phyloP scores from a whole-genome alignment of 2,888 invertebrate genomes.

The Tiliacea citrago region DNA sequence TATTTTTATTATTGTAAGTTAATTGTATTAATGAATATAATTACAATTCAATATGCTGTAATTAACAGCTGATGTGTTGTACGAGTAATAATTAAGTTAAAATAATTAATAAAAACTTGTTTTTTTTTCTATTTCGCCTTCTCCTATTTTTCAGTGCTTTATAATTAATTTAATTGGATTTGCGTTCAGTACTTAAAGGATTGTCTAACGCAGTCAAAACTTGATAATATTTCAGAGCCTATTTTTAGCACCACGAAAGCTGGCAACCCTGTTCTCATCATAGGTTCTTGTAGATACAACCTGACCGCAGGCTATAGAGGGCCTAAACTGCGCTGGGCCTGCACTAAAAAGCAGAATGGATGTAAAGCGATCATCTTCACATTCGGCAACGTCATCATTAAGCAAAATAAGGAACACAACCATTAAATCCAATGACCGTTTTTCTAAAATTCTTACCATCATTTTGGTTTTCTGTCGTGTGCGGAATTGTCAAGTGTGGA shows the following conservation, averaged over 20 bases:
- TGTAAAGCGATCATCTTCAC: constrained; percentile 43
- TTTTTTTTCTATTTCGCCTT: neutral
- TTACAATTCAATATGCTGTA: neutral
- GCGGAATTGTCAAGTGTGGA: neutral
- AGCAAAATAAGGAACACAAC: constrained; percentile 9
- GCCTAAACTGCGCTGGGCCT: constrained; percentile 46
- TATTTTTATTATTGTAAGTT: too few relatives aligned
- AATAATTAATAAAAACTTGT: neutral
- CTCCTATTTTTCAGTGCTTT: neutral
- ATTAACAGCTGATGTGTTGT: neutral
- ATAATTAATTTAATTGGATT: too few relatives aligned
- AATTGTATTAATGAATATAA: too few relatives aligned
- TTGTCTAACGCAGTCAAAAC: neutral
- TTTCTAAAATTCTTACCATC: neutral
- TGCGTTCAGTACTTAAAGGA: neutral
- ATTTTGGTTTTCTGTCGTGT: neutral
- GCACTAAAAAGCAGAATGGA: constrained; percentile 25
- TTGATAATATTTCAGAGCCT: constrained; percentile 34
- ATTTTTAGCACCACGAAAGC: constrained; percentile 42
- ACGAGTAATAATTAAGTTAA: neutral
- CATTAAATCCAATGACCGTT: neutral
- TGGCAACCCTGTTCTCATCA: constrained; percentile 57
- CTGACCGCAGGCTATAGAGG: constrained; percentile 31
- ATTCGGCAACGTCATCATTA: constrained; percentile 5
- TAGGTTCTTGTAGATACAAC: constrained; percentile 53